These are phyloP conservation scores for Furcifer pardalis DNA, from an alignment of 2,797 vertebrate species.

Conservation along the genomic window DNA sequence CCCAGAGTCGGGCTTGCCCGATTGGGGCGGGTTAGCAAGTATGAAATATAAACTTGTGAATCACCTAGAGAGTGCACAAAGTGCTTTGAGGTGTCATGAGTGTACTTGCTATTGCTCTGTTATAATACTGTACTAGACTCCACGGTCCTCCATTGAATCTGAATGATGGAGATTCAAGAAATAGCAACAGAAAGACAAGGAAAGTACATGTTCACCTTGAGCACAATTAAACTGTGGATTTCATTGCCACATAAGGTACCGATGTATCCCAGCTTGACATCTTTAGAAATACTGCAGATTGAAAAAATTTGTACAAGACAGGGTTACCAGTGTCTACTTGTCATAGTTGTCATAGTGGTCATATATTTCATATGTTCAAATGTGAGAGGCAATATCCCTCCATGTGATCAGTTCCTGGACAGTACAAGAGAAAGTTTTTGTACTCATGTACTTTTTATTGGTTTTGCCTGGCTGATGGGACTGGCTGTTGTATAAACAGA, in stretches of 20 bases:
- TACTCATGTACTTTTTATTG: not conserved
- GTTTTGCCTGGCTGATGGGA: not conserved
- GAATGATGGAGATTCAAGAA: not conserved
- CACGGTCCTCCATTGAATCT: not conserved
- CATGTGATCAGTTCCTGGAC: not conserved
- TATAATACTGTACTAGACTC: not conserved
- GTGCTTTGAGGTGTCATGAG: too few relatives aligned
- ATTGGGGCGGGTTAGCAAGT: too few relatives aligned
- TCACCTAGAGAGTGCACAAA: too few relatives aligned
- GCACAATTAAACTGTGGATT: not conserved
- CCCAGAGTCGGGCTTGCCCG: too few relatives aligned
- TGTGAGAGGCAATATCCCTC: not conserved
- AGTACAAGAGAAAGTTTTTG: not conserved
- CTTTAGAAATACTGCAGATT: not conserved
- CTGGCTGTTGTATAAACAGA: not conserved
- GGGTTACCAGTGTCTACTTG: not conserved
- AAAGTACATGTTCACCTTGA: too few relatives aligned
- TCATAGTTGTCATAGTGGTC: not conserved
- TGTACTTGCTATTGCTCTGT: too few relatives aligned
- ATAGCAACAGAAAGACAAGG: too few relatives aligned
- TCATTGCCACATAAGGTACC: not conserved
- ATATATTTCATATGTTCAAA: too few relatives aligned
- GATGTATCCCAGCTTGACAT: not conserved
- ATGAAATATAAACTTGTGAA: too few relatives aligned
- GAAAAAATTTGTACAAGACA: not conserved